Conservation (phyloP, 1,140 invertebrate genomes). For the Achatina immaculata region DNA sequence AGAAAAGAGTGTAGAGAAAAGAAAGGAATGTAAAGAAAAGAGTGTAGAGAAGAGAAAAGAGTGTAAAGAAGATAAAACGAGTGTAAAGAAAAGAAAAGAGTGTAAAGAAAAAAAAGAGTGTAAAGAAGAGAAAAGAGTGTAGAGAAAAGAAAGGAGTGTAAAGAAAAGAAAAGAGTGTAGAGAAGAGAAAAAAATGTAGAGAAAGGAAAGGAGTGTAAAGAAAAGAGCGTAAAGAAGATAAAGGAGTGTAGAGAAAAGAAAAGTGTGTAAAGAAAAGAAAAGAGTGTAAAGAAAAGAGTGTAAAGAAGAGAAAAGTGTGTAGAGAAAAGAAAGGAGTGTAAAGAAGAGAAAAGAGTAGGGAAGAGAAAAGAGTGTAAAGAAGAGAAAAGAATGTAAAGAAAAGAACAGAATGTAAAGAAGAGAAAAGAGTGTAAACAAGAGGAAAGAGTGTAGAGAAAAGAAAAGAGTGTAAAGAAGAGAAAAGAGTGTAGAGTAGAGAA, state of each 20-base stretch:
- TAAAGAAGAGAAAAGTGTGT: not conserved
- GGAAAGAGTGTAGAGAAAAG: not conserved
- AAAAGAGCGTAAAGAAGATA: not conserved
- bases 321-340: not conserved
- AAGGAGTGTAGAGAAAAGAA: not conserved
- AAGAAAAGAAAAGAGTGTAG: not conserved
- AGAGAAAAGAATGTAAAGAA: no score
- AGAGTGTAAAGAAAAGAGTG: not conserved
- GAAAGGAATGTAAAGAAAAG: no score
- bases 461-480: not conserved
- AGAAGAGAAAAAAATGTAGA: not conserved
- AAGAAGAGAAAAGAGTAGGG: not conserved
- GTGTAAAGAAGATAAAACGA: not conserved
- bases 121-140: not conserved
- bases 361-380: not conserved
- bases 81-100: not conserved
- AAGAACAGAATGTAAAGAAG: no score
- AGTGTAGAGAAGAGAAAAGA: not conserved
- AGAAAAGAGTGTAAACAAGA: not conserved
- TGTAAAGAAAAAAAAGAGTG: not conserved
- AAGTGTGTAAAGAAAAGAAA: not conserved
- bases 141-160: not conserved
- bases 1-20: no score
- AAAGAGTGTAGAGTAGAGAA: not conserved
- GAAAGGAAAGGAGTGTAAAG: not conserved